Percentiles rank a stretch among this genome's conserved stretches.
Conservation (phyloP, 2,797 vertebrate species). For the Sebastes cheni region DNA sequence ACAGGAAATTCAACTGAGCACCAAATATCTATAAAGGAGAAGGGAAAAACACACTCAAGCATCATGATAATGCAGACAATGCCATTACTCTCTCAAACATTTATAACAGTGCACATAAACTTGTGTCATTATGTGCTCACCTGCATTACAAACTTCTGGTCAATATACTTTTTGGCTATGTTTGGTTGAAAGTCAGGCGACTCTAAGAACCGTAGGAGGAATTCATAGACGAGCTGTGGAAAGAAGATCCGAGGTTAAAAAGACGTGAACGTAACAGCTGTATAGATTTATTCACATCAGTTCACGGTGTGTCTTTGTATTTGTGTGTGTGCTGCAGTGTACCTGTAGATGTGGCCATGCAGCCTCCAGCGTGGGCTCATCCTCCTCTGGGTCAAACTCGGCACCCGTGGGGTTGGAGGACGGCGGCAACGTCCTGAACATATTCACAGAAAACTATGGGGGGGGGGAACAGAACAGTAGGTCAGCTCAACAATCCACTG, state of each 20-base stretch:
- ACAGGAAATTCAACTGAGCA: not conserved
- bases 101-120: not conserved
- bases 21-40: not conserved
- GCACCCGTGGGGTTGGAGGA: constrained; percentile 98
- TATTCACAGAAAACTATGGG: constrained; percentile 94
- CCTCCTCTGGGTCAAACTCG: constrained; percentile 98
- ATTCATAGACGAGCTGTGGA: constrained; percentile 97
- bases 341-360: constrained; percentile 99
- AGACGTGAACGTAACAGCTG: not conserved
- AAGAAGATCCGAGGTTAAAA: constrained; percentile 6
- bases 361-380: constrained; percentile 96
- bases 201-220: constrained; percentile 98
- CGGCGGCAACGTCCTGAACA: constrained; percentile 97
- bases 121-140: constrained; percentile 72
- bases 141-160: constrained; percentile 99
- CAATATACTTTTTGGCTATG: constrained; percentile 99
- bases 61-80: not conserved
- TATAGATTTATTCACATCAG: not conserved
- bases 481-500: not conserved
- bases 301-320: not conserved
- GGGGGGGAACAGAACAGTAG: not conserved
- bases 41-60: not conserved
- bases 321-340: constrained; percentile 15
- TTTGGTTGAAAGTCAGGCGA: constrained; percentile 99
- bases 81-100: not conserved